These are phyloP conservation scores for Dendrocincla fuliginosa DNA, from an alignment of 2,797 vertebrate genomes.

Conservation along the genomic window DNA sequence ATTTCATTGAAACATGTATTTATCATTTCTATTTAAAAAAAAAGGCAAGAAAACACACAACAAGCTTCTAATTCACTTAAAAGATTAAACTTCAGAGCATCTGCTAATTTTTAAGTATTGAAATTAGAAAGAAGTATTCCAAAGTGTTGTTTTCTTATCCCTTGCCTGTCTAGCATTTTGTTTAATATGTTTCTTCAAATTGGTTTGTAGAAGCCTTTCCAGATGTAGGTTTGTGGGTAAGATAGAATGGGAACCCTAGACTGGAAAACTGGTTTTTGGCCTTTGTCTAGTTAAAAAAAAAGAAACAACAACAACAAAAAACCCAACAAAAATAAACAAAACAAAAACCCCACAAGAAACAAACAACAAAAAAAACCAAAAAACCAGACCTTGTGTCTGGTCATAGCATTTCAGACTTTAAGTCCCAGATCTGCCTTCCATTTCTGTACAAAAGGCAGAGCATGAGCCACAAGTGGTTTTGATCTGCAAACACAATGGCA, in stretches of 20 bases:
- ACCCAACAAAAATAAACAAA: neutral
- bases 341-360: neutral
- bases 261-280: neutral
- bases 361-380: neutral
- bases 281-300: neutral
- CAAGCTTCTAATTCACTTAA: neutral
- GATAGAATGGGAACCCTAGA: neutral
- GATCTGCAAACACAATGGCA: neutral
- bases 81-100: neutral
- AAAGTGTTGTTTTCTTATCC: neutral
- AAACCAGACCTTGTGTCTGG: neutral
- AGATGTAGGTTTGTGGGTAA: neutral
- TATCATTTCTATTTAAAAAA: neutral
- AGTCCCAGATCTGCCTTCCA: neutral
- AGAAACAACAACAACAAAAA: too few relatives aligned
- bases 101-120: neutral
- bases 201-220: neutral
- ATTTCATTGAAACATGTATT: neutral
- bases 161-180: neutral
- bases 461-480: neutral
- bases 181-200: neutral
- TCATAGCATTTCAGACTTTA: neutral
- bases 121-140: neutral
- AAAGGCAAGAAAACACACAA: neutral
- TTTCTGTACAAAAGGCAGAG: neutral